Percentiles rank a stretch among this genome's conserved stretches.
phyloP scores from a whole-genome alignment of 2,113 vertebrate species.

The Campylorhamphus procurvoides region DNA sequence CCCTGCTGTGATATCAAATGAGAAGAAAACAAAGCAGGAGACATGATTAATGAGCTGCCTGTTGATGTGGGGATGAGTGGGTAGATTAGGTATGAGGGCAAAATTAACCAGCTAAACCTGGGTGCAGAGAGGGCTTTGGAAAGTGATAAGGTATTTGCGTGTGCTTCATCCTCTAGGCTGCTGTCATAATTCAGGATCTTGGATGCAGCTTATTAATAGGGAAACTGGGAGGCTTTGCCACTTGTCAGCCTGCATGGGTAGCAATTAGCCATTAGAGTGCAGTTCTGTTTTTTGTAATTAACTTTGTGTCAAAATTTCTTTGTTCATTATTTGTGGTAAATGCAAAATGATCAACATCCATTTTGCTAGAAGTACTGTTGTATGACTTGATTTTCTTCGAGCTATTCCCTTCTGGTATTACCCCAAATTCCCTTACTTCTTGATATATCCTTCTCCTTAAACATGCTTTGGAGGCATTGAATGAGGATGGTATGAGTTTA shows the following conservation, averaged over 20 bases:
- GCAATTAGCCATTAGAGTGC: constrained; percentile 46
- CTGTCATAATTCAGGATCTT: constrained; percentile 5
- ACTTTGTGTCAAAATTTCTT: constrained; percentile 42
- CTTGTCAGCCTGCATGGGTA: constrained; percentile 3
- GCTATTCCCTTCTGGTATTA: neutral
- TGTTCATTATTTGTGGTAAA: constrained; percentile 46
- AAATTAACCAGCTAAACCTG: neutral
- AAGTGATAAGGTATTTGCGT: neutral
- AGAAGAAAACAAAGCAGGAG: constrained; percentile 8
- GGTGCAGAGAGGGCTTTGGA: neutral
- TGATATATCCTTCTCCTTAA: neutral
- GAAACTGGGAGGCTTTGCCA: constrained; percentile 24
- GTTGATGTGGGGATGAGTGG: neutral
- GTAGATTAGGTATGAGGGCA: neutral
- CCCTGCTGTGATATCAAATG: neutral
- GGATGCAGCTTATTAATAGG: constrained; percentile 22
- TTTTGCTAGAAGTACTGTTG: neutral
- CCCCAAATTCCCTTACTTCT: neutral
- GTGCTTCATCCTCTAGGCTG: neutral
- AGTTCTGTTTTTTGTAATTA: constrained; percentile 56
- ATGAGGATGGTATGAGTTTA: neutral
- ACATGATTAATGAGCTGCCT: constrained; percentile 39
- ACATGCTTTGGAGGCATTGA: neutral
- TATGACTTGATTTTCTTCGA: neutral
- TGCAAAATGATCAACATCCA: neutral